Base-by-base conservation (phyloP, 2,888 invertebrate genomes). In the Cheilosia vulpina region DNA sequence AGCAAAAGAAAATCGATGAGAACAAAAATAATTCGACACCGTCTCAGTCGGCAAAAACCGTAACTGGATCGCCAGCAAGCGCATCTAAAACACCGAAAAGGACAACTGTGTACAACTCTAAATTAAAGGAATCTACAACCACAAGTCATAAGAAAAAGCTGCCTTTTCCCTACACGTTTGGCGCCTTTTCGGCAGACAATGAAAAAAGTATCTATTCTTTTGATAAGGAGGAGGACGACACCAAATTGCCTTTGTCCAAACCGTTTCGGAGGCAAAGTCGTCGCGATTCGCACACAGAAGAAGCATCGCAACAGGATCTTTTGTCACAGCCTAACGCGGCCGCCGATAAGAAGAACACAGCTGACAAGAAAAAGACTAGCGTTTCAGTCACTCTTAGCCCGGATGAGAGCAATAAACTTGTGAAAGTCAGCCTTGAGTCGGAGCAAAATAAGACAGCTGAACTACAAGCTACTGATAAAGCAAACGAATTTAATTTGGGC, bases 141-240 rank as follows among this genome's bases (percentile, higher is more conserved):
- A 87, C 89, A 43, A 88, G 89, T 71, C 88, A 89, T 85, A 88
- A 88, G 55, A 88, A 88, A 53, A 84, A 88, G 21, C 45, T 87
- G 5, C 85, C 88, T 13, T 87, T 88, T 27, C 78, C 87, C 1
- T 85, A 79, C n/a, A 68, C 87, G 13, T 90, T 89, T 63, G 88
- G 88, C 13, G 95, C 95, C 0, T 95, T 95, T 90, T 95, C 95
- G 0, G 94, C 94, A 0, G 94, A 94, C 87, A 95, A 95, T 89
- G 95, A 95, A 89, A 94, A 94, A 80, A 95, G 95, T 78, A 94
- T 95, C 17, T 95, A 96, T 88, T 95, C 95, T 2, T 96, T 96
- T 89, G 95, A 95, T 87, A 95, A 94, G 84, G 95, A 95, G 53
- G 94, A 93, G 38, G 95, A 95, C 79, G 93, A 93, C 19, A 81